These are phyloP conservation scores for Glaucopsyche alexis DNA, from an alignment of 2,888 invertebrate genomes.

Conservation along the genomic window DNA sequence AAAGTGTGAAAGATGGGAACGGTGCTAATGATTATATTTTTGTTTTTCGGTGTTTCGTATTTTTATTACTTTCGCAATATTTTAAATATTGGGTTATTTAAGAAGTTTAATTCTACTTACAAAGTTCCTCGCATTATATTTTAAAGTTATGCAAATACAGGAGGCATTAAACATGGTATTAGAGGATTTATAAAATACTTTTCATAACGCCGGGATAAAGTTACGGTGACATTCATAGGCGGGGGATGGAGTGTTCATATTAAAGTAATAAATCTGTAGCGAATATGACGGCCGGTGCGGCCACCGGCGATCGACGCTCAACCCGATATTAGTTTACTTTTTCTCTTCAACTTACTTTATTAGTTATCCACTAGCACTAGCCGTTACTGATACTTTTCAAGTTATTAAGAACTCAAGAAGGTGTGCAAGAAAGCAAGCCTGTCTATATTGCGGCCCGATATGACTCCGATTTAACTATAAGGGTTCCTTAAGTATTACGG, in stretches of 20 bases:
- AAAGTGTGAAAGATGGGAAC: slow-evolving; percentile 70
- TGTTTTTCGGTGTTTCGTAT: slow-evolving; percentile 44
- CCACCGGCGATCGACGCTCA: slow-evolving; percentile 55
- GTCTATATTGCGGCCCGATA: slow-evolving; percentile 39
- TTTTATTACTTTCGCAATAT: slow-evolving; percentile 35
- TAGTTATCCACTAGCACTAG: slow-evolving; percentile 70
- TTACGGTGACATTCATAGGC: slow-evolving; percentile 55
- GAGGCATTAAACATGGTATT: slow-evolving; percentile 5
- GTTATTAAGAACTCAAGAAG: slow-evolving; percentile 68
- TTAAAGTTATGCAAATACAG: not conserved
- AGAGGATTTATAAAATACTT: slow-evolving; percentile 36
- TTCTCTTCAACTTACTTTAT: slow-evolving; percentile 78
- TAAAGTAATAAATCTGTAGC: slow-evolving; percentile 74
- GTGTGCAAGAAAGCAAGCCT: slow-evolving; percentile 44
- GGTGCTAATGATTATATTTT: slow-evolving; percentile 73
- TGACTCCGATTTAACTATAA: too few species aligned
- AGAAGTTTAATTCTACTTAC: not conserved
- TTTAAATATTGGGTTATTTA: slow-evolving; percentile 15
- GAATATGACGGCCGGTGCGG: slow-evolving; percentile 47
- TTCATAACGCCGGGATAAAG: slow-evolving; percentile 48
- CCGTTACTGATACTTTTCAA: slow-evolving; percentile 70
- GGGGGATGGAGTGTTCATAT: slow-evolving; percentile 57
- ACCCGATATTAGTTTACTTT: slow-evolving; percentile 81
- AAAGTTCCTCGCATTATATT: not conserved
- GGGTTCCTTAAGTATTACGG: too few species aligned